Percentiles rank a stretch among this genome's conserved stretches.
Conservation (phyloP, 2,888 invertebrate species). For the Margaritifera margaritifera region DNA sequence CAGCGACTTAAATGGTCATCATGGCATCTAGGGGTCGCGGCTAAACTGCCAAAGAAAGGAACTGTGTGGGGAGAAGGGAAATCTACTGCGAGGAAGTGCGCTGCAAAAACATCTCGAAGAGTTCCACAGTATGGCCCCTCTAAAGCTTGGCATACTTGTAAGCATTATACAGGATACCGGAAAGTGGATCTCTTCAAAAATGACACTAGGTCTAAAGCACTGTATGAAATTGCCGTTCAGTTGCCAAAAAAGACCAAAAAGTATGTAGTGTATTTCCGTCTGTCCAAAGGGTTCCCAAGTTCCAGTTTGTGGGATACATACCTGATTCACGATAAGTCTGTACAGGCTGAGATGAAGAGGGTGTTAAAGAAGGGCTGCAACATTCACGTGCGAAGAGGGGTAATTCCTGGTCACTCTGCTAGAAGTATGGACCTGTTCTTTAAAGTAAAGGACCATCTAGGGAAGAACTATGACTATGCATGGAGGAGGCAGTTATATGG, state of each 20-base stretch:
- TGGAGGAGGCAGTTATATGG: constrained; percentile 22
- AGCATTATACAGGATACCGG: constrained; percentile 23
- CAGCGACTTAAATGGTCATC: constrained; percentile 36
- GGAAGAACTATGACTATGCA: constrained; percentile 47
- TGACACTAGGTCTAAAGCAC: constrained; percentile 15
- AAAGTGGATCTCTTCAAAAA: constrained; percentile 27
- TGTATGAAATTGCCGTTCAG: constrained; percentile 45
- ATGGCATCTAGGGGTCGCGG: constrained; percentile 36
- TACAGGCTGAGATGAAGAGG: constrained; percentile 30
- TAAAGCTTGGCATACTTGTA: constrained; percentile 1
- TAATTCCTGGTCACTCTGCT: constrained; percentile 10
- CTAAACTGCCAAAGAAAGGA: constrained; percentile 11
- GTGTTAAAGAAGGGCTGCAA: constrained; percentile 31
- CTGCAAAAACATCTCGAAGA: background rate
- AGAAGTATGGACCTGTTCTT: constrained; percentile 4
- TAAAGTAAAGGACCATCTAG: constrained; percentile 25
- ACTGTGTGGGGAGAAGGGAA: constrained; percentile 12
- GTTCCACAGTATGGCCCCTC: constrained; percentile 1
- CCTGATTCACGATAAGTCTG: constrained; percentile 19
- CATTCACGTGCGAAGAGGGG: constrained; percentile 37
- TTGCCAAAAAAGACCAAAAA: constrained; percentile 32
- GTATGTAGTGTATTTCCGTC: constrained; percentile 38
- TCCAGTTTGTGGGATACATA: constrained; percentile 29
- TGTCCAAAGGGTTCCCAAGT: constrained; percentile 9
- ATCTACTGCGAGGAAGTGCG: background rate